phyloP scores from a whole-genome alignment of 1,140 invertebrate genomes.

The Phenacoccus solenopsis region DNA sequence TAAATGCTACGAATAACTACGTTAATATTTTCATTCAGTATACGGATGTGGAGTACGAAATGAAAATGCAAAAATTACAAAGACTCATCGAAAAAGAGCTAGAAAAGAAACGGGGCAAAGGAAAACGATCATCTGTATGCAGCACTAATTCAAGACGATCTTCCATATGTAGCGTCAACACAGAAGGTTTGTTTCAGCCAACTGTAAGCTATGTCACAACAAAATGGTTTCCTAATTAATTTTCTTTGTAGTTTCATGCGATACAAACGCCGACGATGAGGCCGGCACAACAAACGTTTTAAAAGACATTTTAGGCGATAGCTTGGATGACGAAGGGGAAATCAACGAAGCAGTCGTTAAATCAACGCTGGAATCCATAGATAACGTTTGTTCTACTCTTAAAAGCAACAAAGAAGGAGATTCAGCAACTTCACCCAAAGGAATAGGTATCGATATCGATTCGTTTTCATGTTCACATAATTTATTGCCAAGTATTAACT shows the following conservation, averaged over 20 bases:
- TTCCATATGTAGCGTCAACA: no score
- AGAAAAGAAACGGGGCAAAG: not conserved
- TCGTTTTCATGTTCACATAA: no score
- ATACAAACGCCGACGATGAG: not conserved
- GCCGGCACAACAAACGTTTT: not conserved
- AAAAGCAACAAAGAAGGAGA: not conserved
- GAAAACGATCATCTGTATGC: not conserved
- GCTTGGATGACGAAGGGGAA: slow-evolving; percentile 34
- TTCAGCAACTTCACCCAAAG: not conserved
- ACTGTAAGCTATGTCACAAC: no score
- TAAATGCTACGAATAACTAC: not conserved
- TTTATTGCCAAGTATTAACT: no score
- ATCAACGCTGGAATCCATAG: slow-evolving; percentile 42
- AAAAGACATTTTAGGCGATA: not conserved
- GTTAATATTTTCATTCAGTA: not conserved
- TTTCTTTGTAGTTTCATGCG: no score
- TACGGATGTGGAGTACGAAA: slow-evolving; percentile 2
- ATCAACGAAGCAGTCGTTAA: slow-evolving; percentile 42
- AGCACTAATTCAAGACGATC: not conserved
- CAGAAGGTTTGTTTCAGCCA: no score
- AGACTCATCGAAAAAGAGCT: not conserved
- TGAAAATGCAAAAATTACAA: slow-evolving; percentile 11
- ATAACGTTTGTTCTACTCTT: slow-evolving; percentile 23
- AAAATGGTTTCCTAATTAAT: no score
- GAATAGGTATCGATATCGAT: not conserved